These are phyloP conservation scores for Cricetomys ansorgei DNA, from an alignment of 2,113 vertebrate species.

Conservation along the genomic window DNA sequence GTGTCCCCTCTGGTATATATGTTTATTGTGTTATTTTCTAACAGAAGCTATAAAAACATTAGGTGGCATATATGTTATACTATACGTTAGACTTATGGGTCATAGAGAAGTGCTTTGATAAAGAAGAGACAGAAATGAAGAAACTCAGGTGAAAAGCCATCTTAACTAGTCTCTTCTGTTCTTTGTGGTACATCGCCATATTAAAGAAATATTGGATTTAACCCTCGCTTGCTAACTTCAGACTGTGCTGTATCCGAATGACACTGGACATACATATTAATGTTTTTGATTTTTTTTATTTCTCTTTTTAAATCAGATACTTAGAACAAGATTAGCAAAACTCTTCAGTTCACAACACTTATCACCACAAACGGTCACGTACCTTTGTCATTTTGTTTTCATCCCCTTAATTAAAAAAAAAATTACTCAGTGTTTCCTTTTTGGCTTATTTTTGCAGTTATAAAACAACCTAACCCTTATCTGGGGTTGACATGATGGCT, in stretches of 20 bases:
- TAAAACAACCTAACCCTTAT: not conserved
- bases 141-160: not conserved
- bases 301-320: constrained; percentile 9
- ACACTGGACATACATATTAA: not conserved
- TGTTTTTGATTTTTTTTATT: constrained; percentile 13
- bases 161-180: not conserved
- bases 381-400: constrained; percentile 37
- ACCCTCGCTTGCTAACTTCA: not conserved
- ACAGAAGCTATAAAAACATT: constrained; percentile 45
- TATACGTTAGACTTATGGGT: not conserved
- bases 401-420: not conserved
- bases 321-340: not conserved
- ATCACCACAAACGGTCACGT: not conserved
- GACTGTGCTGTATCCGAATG: not conserved
- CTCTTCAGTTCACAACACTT: constrained; percentile 6
- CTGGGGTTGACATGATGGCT: not conserved
- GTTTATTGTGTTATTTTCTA: constrained; percentile 54
- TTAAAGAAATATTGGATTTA: not conserved
- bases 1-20: not conserved
- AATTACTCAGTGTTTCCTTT: not conserved
- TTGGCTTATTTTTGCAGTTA: not conserved
- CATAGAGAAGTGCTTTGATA: not conserved
- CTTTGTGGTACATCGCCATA: not conserved
- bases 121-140: not conserved
- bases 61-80: not conserved